Percentiles rank a stretch among this genome's conserved stretches.
phyloP scores from a whole-genome alignment of 37 sponge, comb jelly and placozoan species.

The Bolinopsis microptera region DNA sequence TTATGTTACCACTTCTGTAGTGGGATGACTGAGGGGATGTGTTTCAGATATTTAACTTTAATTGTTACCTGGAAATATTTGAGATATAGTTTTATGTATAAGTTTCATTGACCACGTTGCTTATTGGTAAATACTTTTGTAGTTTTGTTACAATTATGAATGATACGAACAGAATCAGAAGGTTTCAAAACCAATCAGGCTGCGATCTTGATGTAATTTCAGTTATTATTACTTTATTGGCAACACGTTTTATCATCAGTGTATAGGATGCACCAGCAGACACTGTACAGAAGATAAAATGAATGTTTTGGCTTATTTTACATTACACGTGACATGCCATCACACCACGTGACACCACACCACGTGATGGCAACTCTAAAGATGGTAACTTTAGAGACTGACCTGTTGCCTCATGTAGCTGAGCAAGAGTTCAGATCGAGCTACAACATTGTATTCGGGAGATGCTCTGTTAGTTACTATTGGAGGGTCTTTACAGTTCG shows the following conservation, averaged over 20 bases:
- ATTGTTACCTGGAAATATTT: too few relatives aligned
- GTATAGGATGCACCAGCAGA: background rate
- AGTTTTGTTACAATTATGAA: too few relatives aligned
- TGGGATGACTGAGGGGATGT: conserved; percentile 53
- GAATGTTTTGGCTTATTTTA: too few relatives aligned
- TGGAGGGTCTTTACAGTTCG: conserved; percentile 72
- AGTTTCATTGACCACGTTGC: too few relatives aligned
- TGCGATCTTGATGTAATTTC: too few relatives aligned
- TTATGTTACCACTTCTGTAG: conserved; percentile 80
- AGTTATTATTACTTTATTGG: too few relatives aligned
- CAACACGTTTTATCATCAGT: too few relatives aligned
- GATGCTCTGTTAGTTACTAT: conserved; percentile 79
- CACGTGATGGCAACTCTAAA: background rate
- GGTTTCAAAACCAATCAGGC: too few relatives aligned
- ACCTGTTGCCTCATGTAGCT: background rate
- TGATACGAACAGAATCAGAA: too few relatives aligned
- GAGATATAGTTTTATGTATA: too few relatives aligned
- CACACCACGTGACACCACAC: background rate
- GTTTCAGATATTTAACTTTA: background rate
- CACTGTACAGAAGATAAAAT: too few relatives aligned
- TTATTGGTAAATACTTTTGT: too few relatives aligned
- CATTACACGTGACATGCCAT: background rate
- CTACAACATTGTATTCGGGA: conserved; percentile 78
- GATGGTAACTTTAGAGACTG: background rate
- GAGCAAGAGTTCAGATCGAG: background rate